A percentile compares a stretch with the other conserved stretches of the same genome.
These are phyloP conservation scores for Megalonaias nervosa DNA, from an alignment of 1,140 invertebrate genomes.

Conservation along the genomic window DNA sequence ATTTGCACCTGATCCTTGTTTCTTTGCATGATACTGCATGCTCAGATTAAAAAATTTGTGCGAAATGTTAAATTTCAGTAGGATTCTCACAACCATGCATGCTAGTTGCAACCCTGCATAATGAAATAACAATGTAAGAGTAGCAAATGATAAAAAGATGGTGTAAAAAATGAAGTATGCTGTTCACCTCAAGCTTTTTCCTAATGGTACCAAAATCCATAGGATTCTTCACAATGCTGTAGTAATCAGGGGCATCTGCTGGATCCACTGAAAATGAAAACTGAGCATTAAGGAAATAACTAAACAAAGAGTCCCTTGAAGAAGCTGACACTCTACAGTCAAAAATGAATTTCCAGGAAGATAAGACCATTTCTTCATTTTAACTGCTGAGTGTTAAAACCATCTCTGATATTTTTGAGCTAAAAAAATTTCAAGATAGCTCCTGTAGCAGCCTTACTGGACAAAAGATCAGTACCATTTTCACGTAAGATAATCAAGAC, in stretches of 20 bases:
- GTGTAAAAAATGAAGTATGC: background rate
- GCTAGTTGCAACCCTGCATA: background rate
- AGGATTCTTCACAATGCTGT: constrained; percentile 65
- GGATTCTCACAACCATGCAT: too few relatives aligned
- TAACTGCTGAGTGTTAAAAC: too few relatives aligned
- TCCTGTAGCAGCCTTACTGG: too few relatives aligned
- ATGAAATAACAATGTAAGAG: background rate
- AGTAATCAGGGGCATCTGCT: constrained; percentile 68
- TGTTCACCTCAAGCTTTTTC: constrained; percentile 66
- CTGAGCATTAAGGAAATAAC: background rate
- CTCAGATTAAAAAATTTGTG: background rate
- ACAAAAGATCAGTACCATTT: too few relatives aligned
- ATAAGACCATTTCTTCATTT: too few relatives aligned
- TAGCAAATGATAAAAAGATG: background rate
- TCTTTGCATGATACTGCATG: background rate
- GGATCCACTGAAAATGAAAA: constrained; percentile 64
- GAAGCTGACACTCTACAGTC: too few relatives aligned
- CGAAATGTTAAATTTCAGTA: background rate
- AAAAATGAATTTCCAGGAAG: too few relatives aligned
- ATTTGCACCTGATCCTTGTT: background rate
- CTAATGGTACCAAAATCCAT: constrained; percentile 70
- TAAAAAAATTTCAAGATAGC: too few relatives aligned
- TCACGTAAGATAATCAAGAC: too few relatives aligned
- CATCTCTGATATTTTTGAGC: too few relatives aligned
- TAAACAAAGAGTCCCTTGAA: background rate